phyloP scores from a whole-genome alignment of 2,888 invertebrate genomes.

The Eubasilissa splendida region DNA sequence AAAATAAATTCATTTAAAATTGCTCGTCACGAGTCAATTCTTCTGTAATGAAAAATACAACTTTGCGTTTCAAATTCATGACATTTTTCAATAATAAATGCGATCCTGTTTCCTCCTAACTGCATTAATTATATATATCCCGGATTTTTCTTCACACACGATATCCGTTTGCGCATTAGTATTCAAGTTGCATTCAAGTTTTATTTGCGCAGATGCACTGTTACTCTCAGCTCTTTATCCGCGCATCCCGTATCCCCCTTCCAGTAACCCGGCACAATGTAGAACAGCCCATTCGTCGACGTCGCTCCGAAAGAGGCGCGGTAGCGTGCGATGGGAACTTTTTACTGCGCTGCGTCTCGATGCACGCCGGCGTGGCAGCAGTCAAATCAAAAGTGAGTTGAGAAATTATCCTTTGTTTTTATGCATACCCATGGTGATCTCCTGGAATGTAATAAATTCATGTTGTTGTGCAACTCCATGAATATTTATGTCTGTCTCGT shows the following conservation, averaged over 20 bases:
- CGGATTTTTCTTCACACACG: too few relatives aligned
- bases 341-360: neutral
- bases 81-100: too few relatives aligned
- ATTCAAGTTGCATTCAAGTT: slow-evolving; percentile 2
- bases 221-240: slow-evolving; percentile 11
- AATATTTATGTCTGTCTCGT: slow-evolving; percentile 15
- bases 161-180: neutral
- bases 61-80: too few relatives aligned
- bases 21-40: too few relatives aligned
- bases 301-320: neutral
- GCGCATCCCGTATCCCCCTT: neutral
- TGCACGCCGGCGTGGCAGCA: neutral
- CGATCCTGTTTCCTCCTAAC: too few relatives aligned
- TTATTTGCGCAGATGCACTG: slow-evolving; percentile 23
- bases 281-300: neutral
- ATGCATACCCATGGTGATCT: neutral
- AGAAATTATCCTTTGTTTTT: slow-evolving; percentile 15
- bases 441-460: neutral
- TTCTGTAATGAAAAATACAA: too few relatives aligned
- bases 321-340: neutral
- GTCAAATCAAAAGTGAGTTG: neutral
- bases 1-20: too few relatives aligned
- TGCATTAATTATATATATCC: too few relatives aligned
- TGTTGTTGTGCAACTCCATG: slow-evolving; percentile 18
- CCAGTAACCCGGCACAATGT: neutral